phyloP scores from a whole-genome alignment of 2,888 invertebrate genomes.

The Octodonta nipae region DNA sequence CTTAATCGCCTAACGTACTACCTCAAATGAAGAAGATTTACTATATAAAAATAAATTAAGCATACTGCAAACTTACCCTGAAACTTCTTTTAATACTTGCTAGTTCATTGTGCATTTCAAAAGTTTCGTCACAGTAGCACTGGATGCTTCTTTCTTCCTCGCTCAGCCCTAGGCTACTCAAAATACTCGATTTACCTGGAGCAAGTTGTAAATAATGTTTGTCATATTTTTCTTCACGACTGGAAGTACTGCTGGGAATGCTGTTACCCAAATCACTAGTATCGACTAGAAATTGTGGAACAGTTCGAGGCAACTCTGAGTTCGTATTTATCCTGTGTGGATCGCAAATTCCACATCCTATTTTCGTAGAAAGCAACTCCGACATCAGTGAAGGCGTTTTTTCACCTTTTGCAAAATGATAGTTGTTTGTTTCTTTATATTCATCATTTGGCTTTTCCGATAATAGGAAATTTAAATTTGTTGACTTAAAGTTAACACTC shows the following conservation, averaged over 20 bases:
- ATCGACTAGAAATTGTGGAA: slow-evolving; percentile 8
- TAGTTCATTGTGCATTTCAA: slow-evolving; percentile 21
- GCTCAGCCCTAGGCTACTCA: slow-evolving; percentile 18
- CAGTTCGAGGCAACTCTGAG: background rate
- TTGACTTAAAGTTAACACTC: slow-evolving; percentile 14
- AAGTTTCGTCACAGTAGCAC: slow-evolving; percentile 21
- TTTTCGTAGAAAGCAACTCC: slow-evolving; percentile 17
- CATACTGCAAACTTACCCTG: slow-evolving; percentile 15
- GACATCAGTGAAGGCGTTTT: slow-evolving; percentile 23
- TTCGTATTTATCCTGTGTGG: background rate
- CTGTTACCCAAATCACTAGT: slow-evolving; percentile 20
- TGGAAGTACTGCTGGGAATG: slow-evolving; percentile 13
- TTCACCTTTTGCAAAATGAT: slow-evolving; percentile 19
- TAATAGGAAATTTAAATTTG: too few relatives aligned
- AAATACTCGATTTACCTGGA: slow-evolving; percentile 13
- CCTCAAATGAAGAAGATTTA: background rate
- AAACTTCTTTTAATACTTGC: slow-evolving; percentile 20
- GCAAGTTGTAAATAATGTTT: slow-evolving; percentile 9
- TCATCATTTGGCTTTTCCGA: slow-evolving; percentile 14
- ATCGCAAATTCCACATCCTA: background rate
- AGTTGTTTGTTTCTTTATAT: slow-evolving; percentile 17
- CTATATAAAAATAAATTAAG: background rate
- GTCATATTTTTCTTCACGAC: slow-evolving; percentile 4
- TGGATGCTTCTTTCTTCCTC: slow-evolving; percentile 21
- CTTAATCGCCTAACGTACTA: too few relatives aligned